These are phyloP conservation scores for Hoplodrina ambigua DNA, from an alignment of 2,888 invertebrate species.

Conservation along the genomic window DNA sequence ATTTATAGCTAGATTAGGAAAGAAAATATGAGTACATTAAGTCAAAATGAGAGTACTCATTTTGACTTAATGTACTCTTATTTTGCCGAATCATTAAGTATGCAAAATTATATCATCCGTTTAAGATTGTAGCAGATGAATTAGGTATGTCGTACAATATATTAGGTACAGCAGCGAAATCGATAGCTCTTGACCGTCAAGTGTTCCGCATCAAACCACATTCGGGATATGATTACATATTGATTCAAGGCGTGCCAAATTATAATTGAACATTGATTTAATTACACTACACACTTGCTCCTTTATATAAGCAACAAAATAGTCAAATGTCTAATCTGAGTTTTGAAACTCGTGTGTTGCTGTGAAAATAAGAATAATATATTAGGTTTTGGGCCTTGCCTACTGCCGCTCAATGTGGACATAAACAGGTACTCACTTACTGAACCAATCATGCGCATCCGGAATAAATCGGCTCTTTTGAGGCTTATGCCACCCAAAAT, in stretches of 20 bases:
- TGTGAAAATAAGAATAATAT: not conserved
- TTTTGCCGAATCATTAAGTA: too few species aligned
- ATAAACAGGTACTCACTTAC: not conserved
- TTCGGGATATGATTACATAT: constrained; percentile 51
- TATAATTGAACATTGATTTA: constrained; percentile 45
- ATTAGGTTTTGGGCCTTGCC: not conserved
- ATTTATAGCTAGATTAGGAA: too few species aligned
- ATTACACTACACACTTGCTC: constrained; percentile 22
- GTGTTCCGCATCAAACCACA: constrained; percentile 45
- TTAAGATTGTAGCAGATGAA: not conserved
- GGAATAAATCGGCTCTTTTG: constrained; percentile 15
- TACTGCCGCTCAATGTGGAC: not conserved
- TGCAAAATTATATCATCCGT: not conserved
- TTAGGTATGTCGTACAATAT: constrained; percentile 12
- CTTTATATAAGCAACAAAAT: not conserved
- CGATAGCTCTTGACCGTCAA: constrained; percentile 45
- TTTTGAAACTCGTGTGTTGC: not conserved
- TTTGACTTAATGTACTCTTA: too few species aligned
- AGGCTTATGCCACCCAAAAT: not conserved
- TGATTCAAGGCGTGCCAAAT: constrained; percentile 56
- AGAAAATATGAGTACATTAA: too few species aligned
- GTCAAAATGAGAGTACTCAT: too few species aligned
- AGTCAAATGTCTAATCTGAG: not conserved
- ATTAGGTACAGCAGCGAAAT: constrained; percentile 21
- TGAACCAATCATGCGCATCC: not conserved